phyloP scores from a whole-genome alignment of 2,888 invertebrate genomes.

The Serrognathus titanus region DNA sequence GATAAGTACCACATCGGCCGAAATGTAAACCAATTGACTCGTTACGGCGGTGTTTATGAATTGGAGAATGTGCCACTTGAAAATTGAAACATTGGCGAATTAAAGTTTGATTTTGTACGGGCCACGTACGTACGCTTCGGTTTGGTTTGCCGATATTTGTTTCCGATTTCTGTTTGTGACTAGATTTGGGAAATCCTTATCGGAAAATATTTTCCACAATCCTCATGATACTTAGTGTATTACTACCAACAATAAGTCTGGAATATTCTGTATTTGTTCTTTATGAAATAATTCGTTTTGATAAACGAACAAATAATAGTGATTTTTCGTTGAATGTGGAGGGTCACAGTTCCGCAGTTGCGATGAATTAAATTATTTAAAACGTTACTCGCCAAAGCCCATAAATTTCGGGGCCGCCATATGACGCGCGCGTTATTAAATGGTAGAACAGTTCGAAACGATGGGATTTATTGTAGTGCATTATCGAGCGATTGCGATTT shows the following conservation, averaged over 20 bases:
- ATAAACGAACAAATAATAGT: no score
- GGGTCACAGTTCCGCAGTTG: no score
- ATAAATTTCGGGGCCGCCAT: background rate
- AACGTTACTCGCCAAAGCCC: background rate
- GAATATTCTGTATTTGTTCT: no score
- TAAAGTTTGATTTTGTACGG: conserved; percentile 1
- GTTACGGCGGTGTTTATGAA: conserved; percentile 3
- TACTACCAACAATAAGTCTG: no score
- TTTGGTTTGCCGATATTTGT: background rate
- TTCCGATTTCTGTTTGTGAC: background rate
- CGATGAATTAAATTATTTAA: background rate
- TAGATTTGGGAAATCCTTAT: background rate
- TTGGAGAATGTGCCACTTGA: conserved; percentile 2
- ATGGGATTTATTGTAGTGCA: conserved; percentile 1
- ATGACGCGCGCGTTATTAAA: background rate
- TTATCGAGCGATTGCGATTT: background rate
- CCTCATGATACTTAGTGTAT: no score
- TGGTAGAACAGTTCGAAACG: conserved; percentile 3
- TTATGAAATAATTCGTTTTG: no score
- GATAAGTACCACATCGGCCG: background rate
- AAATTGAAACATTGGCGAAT: conserved; percentile 3
- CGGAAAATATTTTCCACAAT: no score
- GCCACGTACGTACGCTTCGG: background rate
- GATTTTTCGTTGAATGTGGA: no score
- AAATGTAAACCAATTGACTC: conserved; percentile 2